Evolutionary conservation across 1,140 invertebrate species (phyloP).

Genomic region (Bilobella aurantiaca): DNA sequence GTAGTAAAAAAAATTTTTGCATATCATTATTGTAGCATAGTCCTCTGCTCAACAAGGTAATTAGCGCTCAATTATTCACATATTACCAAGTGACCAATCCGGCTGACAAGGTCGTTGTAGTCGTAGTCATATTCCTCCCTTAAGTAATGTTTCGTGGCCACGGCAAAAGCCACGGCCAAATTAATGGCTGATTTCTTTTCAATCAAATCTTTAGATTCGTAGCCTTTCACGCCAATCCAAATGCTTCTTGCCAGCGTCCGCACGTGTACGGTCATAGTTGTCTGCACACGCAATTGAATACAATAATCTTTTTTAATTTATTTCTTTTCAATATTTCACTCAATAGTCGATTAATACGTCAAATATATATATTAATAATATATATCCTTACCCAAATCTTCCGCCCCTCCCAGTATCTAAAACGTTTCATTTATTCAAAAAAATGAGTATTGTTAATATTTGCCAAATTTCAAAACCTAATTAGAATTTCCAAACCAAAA

Average conservation of each 20-base stretch:
- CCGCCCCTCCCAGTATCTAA: slow-evolving; percentile 6
- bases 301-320: too few relatives aligned
- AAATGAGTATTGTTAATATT: too few relatives aligned
- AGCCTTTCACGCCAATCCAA: background rate
- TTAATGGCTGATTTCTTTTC: slow-evolving; percentile 13
- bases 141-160: slow-evolving; percentile 8
- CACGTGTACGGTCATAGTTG: background rate
- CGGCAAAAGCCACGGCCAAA: slow-evolving; percentile 4
- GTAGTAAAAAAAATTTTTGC: too few relatives aligned
- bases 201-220: background rate
- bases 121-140: slow-evolving; percentile 14
- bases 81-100: slow-evolving; percentile 11
- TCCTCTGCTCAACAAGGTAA: background rate
- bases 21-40: too few relatives aligned
- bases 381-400: background rate
- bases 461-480: too few relatives aligned
- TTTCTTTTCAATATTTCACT: too few relatives aligned
- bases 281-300: background rate
- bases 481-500: too few relatives aligned
- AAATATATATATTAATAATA: too few relatives aligned
- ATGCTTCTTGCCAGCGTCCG: background rate
- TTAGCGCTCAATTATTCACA: background rate
- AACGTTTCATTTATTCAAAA: too few relatives aligned
- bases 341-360: too few relatives aligned
- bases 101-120: slow-evolving; percentile 9